These are phyloP conservation scores for Mimumesa dahlbomi DNA, from an alignment of 2,888 invertebrate genomes.

Conservation along the genomic window DNA sequence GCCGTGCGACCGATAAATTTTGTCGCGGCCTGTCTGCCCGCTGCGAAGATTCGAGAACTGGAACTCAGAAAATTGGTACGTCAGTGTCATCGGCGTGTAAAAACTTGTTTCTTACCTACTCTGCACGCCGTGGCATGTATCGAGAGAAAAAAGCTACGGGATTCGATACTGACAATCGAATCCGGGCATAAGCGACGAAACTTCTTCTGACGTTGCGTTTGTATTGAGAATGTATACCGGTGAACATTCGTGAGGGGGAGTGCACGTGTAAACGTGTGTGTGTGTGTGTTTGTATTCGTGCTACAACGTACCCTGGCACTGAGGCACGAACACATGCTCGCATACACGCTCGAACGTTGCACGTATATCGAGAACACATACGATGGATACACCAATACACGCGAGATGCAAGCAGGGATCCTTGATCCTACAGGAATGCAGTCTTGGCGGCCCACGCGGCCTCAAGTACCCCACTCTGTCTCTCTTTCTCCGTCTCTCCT, in stretches of 20 bases:
- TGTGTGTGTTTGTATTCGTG: no score
- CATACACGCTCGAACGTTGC: slow-evolving; percentile 29
- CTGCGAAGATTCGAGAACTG: slow-evolving; percentile 40
- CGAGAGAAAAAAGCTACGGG: slow-evolving; percentile 34
- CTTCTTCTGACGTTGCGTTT: slow-evolving; percentile 22
- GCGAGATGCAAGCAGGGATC: slow-evolving; percentile 71
- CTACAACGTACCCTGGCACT: slow-evolving; percentile 1
- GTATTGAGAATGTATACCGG: slow-evolving; percentile 16
- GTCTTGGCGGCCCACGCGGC: slow-evolving; percentile 77
- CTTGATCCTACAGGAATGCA: slow-evolving; percentile 79
- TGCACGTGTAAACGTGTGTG: slow-evolving; percentile 18
- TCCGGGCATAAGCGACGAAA: slow-evolving; percentile 44
- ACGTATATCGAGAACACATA: slow-evolving; percentile 35
- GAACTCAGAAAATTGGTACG: slow-evolving; percentile 60
- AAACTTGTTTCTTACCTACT: slow-evolving; percentile 53
- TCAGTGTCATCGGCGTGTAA: slow-evolving; percentile 58
- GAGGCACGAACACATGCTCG: slow-evolving; percentile 16
- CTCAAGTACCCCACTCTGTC: slow-evolving; percentile 62
- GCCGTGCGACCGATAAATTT: slow-evolving; percentile 38
- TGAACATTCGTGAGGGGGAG: slow-evolving; percentile 13
- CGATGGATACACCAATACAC: slow-evolving; percentile 11
- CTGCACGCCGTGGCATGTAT: slow-evolving; percentile 24
- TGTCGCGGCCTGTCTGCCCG: slow-evolving; percentile 9
- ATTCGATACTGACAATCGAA: slow-evolving; percentile 57
- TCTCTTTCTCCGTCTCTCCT: slow-evolving; percentile 28